A percentile compares a stretch with the other conserved stretches of the same genome.
These are phyloP conservation scores for Bos indicus DNA, from an alignment of 2,113 vertebrate genomes.

Conservation along the genomic window DNA sequence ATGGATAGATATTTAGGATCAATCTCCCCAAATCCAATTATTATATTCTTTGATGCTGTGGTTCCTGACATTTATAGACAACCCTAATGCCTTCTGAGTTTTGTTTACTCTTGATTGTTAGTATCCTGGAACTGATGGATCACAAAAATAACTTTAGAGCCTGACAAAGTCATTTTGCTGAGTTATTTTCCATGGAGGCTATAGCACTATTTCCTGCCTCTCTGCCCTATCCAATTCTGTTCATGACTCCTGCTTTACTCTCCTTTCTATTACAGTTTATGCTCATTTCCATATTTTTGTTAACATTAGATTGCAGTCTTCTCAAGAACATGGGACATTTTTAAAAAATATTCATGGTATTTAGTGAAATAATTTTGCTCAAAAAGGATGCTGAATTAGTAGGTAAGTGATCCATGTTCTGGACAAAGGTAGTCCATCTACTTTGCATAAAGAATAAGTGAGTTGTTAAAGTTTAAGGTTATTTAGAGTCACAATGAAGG, in stretches of 20 bases:
- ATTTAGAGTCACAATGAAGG: not conserved
- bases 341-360: not conserved
- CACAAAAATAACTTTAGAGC: not conserved
- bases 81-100: not conserved
- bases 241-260: not conserved
- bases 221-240: not conserved
- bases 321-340: not conserved
- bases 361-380: not conserved
- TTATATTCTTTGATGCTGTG: not conserved
- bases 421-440: not conserved
- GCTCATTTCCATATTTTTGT: not conserved
- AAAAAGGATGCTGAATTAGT: not conserved
- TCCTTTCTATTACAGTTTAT: not conserved
- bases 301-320: not conserved
- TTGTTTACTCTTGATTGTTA: not conserved
- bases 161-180: not conserved
- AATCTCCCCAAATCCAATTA: not conserved
- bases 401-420: not conserved
- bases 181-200: not conserved
- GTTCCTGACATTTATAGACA: not conserved
- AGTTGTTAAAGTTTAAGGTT: not conserved
- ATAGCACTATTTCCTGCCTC: not conserved
- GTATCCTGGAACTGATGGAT: not conserved
- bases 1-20: not conserved
- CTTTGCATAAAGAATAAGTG: not conserved